Base-by-base conservation (phyloP, 2,113 vertebrate species). In the Turnix velox region DNA sequence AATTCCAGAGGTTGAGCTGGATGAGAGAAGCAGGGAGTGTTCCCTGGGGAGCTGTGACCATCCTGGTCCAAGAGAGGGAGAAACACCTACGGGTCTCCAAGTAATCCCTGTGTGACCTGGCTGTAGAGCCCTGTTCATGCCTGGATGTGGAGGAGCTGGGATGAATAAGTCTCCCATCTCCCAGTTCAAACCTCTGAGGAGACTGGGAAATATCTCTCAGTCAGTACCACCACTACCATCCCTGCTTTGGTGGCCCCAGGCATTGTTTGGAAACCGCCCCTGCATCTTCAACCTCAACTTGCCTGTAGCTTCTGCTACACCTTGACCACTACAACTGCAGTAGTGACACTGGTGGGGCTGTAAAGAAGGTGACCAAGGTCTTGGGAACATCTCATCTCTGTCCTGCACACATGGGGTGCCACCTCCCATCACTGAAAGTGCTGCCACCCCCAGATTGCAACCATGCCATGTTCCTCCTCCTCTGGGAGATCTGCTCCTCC, bases 141-240 rank as follows among this genome's bases (percentile, higher is more conserved):
- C 62, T 55, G 37, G 10, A 63, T 3, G 0, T 14, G 69, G 30
- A 42, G 39, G n/a, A 67, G 43, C 42, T 57, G 42, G 23, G 22
- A 28, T 43, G 42, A 35, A 14, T 22, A 16, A 31, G 31, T 6
- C 72, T 65, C 23, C 2, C 3, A 11, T 30, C 9, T 65, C 31
- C 25, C 52, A 7, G 12, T 45, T 18, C 31, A 24, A n/a, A 55
- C 28, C 33, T 68, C 72, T 7, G 1, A 45, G 19, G 42, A 48
- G 22, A 31, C 12, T 14, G 18, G 67, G 58, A 39, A 80, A 28
- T 20, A 57, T 18, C 39, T 68, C n/a, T 86, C 18, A 6, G 55
- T 51, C 72, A 35, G 7, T 42, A 48, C 1, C 1, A 1, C 54
- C 5, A 0, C n/a, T n/a, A n/a, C n/a, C 6, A 1, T 33, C 37